Evolutionary conservation across 2,113 vertebrate genomes (phyloP), one percentile per base, ranked within the genome.

Genomic region (Microtus montanus): DNA sequence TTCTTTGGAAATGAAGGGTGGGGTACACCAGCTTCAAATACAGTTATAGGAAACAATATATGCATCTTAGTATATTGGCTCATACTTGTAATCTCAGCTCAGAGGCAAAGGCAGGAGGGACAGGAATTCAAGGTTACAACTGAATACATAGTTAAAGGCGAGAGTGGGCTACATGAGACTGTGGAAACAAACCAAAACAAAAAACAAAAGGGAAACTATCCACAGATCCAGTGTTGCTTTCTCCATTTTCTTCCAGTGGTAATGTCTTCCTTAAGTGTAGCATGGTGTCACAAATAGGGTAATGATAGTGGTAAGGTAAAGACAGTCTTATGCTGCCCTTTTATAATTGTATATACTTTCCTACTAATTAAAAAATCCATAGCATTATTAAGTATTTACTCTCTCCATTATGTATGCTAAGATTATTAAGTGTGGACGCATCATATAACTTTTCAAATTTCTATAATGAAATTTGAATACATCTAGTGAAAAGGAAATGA

Each of bases 1-100:
- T 96, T 84, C 71, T 92, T 54, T 95, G 93, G 83, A 83, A 95
- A 35, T 73, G 52, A 97, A 95, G 96, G 87, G 70, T 97, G 85
- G 92, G 47, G 28, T 30, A 70, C 15, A 96, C 10, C 71, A 44
- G 66, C 83, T 71, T 95, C 14, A 95, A 63, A n/a, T 41, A 44
- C 24, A 89, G 24, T 78, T 95, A 33, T 66, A 79, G 89, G 64
- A 94, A 97, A 74, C 47, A 52, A 2, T 75, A 33, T 26, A 52
- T n/a, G 26, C 38, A 64, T 64, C 14, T 64, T 38, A 84, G 26
- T 70, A 5, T 70, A 49, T 41, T 86, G 64, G 30, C 44, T 35
- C 28, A 66, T 30, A 47, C 28, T 47, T 85, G 30, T 49, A 68
- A 68, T 86, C 44, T 35, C 30, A n/a, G 47, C 33, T 52, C 22